Evolutionary conservation across 2,888 invertebrate genomes (phyloP), one percentile per base, ranked within the genome.

Genomic region (Microplitis deprimator): DNA sequence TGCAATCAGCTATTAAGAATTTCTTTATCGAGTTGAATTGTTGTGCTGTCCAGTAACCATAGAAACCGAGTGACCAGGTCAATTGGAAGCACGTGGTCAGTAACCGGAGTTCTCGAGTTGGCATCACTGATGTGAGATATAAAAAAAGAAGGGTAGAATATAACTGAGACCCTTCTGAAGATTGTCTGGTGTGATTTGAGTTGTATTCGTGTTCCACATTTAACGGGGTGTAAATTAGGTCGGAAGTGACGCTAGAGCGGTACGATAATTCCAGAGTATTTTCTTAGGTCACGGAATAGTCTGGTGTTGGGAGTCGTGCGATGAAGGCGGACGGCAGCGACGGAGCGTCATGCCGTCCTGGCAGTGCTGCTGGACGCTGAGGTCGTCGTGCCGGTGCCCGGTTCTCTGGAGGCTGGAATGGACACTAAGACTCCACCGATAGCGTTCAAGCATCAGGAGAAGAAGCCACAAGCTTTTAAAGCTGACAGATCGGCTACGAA

Each of bases 361-460:
- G 20, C 76, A 17, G 77, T 72, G 38, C 40, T 39, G 61, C 60
- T 50, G 68, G 73, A 39, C 68, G 69, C 70, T 78, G 75, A 73
- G 69, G 74, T 75, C 73, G 70, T 64, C 69, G 74, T 41, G 75
- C 61, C 41, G 76, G 72, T 80, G 85, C 83, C 84, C 84, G 78
- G 73, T 59, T 78, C 81, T 81, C 81, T 29, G 29, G 29, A 84
- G 83, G 82, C 83, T 87, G 88, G 87, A 79, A 89, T 89, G 89
- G 89, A 89, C 87, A 88, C 89, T 83, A 89, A 86, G 87, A 88
- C 89, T 78, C 89, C 89, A 77, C 86, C 88, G 80, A 89, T 89
- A 80, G 84, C 86, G 83, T 77, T 85, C 79, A 89, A 87, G 84
- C 84, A 87, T 81, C 87, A 85, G 83, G 87, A 89, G 82, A 89